Percentiles rank a stretch among this genome's conserved stretches.
Conservation (phyloP, 2,888 invertebrate species). For the Opisthograptis luteolata region DNA sequence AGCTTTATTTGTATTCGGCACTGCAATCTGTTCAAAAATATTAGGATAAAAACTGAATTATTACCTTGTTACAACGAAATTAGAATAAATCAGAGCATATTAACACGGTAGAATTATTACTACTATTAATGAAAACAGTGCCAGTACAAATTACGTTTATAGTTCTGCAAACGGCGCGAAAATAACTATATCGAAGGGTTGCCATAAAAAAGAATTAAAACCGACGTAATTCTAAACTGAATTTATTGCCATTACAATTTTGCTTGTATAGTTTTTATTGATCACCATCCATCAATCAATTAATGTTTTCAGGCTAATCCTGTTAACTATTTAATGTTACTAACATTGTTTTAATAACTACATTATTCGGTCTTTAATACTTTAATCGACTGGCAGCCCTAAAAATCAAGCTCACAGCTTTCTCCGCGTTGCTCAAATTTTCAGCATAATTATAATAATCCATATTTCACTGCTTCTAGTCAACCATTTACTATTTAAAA, state of each 20-base stretch:
- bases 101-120: too few relatives aligned
- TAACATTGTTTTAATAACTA: not conserved
- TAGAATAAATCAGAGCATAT: not conserved
- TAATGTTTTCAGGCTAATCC: constrained; percentile 20
- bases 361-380: constrained; percentile 1
- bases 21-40: constrained; percentile 7
- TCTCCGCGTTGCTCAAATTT: constrained; percentile 78
- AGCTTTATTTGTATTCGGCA: constrained; percentile 19
- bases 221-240: constrained; percentile 19
- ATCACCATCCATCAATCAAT: constrained; percentile 23
- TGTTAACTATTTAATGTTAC: constrained; percentile 10
- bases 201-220: constrained; percentile 48
- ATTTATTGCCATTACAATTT: constrained; percentile 12
- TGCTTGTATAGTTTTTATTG: constrained; percentile 23
- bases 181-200: constrained; percentile 62
- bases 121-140: constrained; percentile 42
- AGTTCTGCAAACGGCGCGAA: constrained; percentile 49
- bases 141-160: constrained; percentile 50
- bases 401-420: constrained; percentile 77
- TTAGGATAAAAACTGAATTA: not conserved
- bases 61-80: not conserved
- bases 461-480: constrained; percentile 76
- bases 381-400: constrained; percentile 58
- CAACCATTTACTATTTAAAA: constrained; percentile 61
- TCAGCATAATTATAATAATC: constrained; percentile 55